Percentiles rank a stretch among this genome's conserved stretches.
phyloP scores from a whole-genome alignment of 2,888 invertebrate species.

The Pollenia angustigena region DNA sequence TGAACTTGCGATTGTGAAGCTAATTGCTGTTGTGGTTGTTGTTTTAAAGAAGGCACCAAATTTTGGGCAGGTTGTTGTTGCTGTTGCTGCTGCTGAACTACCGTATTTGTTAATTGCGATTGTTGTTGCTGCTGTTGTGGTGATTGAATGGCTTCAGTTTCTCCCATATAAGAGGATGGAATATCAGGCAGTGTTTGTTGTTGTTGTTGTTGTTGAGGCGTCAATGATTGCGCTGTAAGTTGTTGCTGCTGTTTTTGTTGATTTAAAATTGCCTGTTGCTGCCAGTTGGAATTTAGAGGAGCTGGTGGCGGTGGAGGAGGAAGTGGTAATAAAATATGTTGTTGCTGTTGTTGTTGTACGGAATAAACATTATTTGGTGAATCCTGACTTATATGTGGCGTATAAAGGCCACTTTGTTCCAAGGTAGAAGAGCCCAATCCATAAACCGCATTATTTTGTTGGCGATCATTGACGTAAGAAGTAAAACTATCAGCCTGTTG shows the following conservation, averaged over 20 bases:
- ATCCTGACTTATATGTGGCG: slow-evolving; percentile 73
- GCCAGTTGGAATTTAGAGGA: slow-evolving; percentile 67
- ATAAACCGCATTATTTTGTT: slow-evolving; percentile 86
- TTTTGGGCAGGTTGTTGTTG: slow-evolving; percentile 63
- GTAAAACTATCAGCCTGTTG: slow-evolving; percentile 67
- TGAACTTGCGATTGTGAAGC: slow-evolving; percentile 31
- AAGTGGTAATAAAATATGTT: slow-evolving; percentile 61
- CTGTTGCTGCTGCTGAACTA: slow-evolving; percentile 9
- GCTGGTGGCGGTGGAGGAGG: slow-evolving; percentile 67
- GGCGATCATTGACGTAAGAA: slow-evolving; percentile 86
- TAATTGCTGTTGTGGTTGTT: slow-evolving; percentile 37
- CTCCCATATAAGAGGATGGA: slow-evolving; percentile 18
- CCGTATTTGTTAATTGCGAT: slow-evolving; percentile 12
- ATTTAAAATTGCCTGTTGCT: slow-evolving; percentile 68
- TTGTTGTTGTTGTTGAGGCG: slow-evolving; percentile 46
- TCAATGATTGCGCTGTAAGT: slow-evolving; percentile 28
- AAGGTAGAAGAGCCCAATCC: slow-evolving; percentile 74
- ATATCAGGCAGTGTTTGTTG: slow-evolving; percentile 57
- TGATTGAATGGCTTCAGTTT: slow-evolving; percentile 4
- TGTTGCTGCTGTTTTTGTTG: slow-evolving; percentile 65
- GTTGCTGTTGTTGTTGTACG: slow-evolving; percentile 63
- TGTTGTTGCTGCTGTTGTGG: slow-evolving; percentile 41
- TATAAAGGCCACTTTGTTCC: slow-evolving; percentile 80
- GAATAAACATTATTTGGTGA: slow-evolving; percentile 76
- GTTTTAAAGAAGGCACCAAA: slow-evolving; percentile 67